Evolutionary conservation across 2,113 vertebrate genomes (phyloP), one percentile per base, ranked within the genome.

Genomic region (Callipepla californica): DNA sequence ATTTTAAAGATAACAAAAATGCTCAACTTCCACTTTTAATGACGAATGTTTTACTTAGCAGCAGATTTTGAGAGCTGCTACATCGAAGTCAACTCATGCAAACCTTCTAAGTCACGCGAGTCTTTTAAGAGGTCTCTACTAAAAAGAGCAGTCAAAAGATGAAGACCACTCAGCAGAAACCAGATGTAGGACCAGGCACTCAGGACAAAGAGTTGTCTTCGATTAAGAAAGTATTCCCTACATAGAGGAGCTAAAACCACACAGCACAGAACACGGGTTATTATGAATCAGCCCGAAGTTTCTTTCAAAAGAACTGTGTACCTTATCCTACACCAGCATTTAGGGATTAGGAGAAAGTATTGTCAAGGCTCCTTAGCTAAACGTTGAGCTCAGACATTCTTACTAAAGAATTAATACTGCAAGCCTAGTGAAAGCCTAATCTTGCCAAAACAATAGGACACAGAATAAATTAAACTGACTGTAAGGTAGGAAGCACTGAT

Each of bases 331-430:
- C 90, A 76, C 53, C 62, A 92, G 80, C 55, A 66, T 53, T 57
- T 80, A 45, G 47, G 80, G 79, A 92, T 92, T 88, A 89, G 48
- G 84, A 89, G 84, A 40, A 85, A 89, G 42, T 32, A 86, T 7
- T 66, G 58, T 88, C 69, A 62, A 88, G 73, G 59, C 66, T 93
- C 34, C 67, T 53, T 26, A 16, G 69, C 74, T 82, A 90, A 84
- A 92, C 70, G 79, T 78, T 58, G 44, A 86, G 53, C 30, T 87
- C 74, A 85, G 63, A 81, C 47, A 36, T 68, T 80, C 47, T 68
- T 40, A 85, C 21, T 65, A 11, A 78, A 87, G 44, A 93, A 88
- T 62, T 55, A 92, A 86, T 92, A 70, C 74, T 77, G 62, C 62
- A 89, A 79, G n/a, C 76, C 22, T 25, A 80, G 55, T 36, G 38